Evolutionary conservation across 2,888 invertebrate genomes (phyloP).

Genomic region (Notodonta ziczac): DNA sequence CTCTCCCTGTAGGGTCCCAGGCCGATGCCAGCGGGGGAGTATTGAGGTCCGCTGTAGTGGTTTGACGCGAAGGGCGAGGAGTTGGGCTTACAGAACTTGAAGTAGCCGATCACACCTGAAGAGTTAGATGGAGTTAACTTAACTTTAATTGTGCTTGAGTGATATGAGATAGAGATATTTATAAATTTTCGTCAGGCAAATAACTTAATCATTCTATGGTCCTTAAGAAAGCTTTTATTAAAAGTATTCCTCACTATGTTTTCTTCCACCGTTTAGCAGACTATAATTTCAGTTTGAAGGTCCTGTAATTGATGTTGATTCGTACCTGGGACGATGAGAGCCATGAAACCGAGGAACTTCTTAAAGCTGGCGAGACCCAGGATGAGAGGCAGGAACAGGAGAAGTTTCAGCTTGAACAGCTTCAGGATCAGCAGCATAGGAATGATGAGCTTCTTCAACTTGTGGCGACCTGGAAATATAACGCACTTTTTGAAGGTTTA

Average conservation of each 20-base stretch:
- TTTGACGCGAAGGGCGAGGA: constrained; percentile 78
- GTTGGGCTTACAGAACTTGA: constrained; percentile 92
- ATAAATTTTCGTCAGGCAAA: too few species aligned
- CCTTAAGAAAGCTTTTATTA: too few species aligned
- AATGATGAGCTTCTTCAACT: constrained; percentile 92
- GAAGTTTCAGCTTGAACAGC: constrained; percentile 92
- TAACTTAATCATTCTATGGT: too few species aligned
- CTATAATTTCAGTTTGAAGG: too few species aligned
- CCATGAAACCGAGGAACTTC: constrained; percentile 92
- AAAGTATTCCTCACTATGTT: too few species aligned
- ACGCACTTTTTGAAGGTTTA: not conserved
- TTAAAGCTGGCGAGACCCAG: constrained; percentile 93
- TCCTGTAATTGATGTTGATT: not conserved
- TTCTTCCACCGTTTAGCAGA: too few species aligned
- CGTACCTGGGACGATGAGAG: constrained; percentile 89
- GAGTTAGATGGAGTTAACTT: constrained; percentile 9
- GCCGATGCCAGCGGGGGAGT: constrained; percentile 90
- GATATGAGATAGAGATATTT: too few species aligned
- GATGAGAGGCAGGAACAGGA: constrained; percentile 92
- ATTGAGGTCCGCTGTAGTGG: constrained; percentile 86
- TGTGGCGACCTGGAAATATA: constrained; percentile 87
- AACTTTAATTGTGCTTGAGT: too few species aligned
- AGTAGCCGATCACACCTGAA: constrained; percentile 91
- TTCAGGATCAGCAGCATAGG: constrained; percentile 92
- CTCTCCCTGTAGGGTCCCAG: constrained; percentile 85